Evolutionary conservation across 2,797 vertebrate genomes (phyloP), one percentile per base, ranked within the genome.

Genomic region (Myotis pilosus): DNA sequence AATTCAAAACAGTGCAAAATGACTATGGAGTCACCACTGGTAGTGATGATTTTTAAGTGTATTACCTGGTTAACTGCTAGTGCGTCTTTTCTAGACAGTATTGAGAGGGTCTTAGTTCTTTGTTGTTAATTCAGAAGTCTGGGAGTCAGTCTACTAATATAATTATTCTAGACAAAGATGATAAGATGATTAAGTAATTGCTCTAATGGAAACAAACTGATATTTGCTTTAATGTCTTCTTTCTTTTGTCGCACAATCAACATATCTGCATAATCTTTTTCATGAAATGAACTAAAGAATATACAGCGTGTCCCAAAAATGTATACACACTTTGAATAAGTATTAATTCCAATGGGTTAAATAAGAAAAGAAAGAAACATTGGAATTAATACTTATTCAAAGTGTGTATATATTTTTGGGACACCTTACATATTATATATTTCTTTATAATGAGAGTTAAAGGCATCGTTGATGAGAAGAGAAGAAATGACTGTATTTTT

Each of bases 101-200:
- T 15, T 87, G 60, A 76, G 78, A 68, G 60, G 89, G 57, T 92
- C 81, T 83, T 74, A 86, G 68, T 94, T 89, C 41, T 91, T 83
- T 4, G 0, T 79, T 90, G 47, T 60, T 96, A 81, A 94, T 97
- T 93, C 80, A 75, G 88, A 97, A 98, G 92, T 97, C 97, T 96
- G 75, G 86, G 36, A 55, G 49, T 92, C 97, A 97, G 96, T 97
- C 96, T 95, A 86, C 96, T 96, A 87, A 90, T 94, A 71, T 82
- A 87, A 95, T 91, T 81, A 94, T 94, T 87, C 93, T 94, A 93
- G 92, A 49, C 90, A 83, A 85, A 94, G 89, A 91, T 97, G 94
- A 92, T 96, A 94, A 83, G 86, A 60, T 64, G 69, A 94, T 95
- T 96, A 95, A 96, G 30, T 93, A 86, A 96, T 96, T 96, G 51